Percentiles rank a stretch among this genome's conserved stretches.
phyloP scores from a whole-genome alignment of 2,888 invertebrate species.

The Cheilosia vernalis region DNA sequence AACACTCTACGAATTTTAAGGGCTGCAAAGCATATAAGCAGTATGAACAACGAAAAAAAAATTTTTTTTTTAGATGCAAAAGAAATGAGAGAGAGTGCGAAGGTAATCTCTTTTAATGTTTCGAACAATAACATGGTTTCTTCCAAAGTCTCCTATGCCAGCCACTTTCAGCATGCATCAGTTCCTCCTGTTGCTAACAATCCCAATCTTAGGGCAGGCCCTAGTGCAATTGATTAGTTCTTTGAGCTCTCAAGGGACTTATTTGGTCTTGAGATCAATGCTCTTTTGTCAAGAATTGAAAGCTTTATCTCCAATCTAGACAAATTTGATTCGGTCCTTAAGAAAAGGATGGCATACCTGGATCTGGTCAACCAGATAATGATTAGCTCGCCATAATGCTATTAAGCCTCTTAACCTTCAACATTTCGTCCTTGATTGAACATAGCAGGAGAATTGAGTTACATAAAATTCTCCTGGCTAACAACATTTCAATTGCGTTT shows the following conservation, averaged over 20 bases:
- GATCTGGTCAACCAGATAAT: not conserved
- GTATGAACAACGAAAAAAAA: slow-evolving; percentile 3
- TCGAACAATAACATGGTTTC: not conserved
- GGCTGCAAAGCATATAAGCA: slow-evolving; percentile 4
- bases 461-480: too few species aligned
- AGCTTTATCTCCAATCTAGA: not conserved
- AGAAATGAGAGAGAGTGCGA: not conserved
- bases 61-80: not conserved
- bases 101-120: not conserved
- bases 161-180: not conserved
- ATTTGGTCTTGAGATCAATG: not conserved
- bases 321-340: not conserved
- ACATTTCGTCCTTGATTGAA: slow-evolving; percentile 26
- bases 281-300: slow-evolving; percentile 6
- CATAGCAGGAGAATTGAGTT: too few species aligned
- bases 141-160: not conserved
- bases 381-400: not conserved
- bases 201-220: not conserved
- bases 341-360: slow-evolving; percentile 17
- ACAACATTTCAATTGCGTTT: too few species aligned
- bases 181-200: too few species aligned
- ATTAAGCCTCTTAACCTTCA: slow-evolving; percentile 11
- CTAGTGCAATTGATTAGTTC: slow-evolving; percentile 7
- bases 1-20: slow-evolving; percentile 30
- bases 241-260: slow-evolving; percentile 10